Evolutionary conservation across 2,113 vertebrate species (phyloP).

Genomic region (Tragelaphus strepsiceros): DNA sequence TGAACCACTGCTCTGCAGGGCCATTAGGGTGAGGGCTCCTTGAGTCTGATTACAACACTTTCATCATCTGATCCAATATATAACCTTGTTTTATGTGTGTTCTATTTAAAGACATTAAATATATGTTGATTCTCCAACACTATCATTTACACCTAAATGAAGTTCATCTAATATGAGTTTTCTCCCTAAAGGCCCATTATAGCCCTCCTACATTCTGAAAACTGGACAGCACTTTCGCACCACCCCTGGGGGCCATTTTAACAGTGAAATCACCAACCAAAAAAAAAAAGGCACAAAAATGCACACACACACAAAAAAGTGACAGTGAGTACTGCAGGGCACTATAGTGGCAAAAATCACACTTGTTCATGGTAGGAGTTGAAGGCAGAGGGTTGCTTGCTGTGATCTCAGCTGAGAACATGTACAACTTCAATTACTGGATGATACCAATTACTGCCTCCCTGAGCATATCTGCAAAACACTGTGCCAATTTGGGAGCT

Average conservation of each 20-base stretch:
- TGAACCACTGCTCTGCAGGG: background rate
- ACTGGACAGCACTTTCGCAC: accelerated
- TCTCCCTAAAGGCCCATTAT: background rate
- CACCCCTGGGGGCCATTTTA: background rate
- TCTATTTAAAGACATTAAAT: background rate
- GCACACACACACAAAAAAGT: background rate
- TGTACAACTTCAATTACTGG: background rate
- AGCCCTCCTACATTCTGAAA: background rate
- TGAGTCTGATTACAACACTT: background rate
- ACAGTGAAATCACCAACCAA: background rate
- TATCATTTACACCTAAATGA: accelerated
- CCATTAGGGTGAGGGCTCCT: accelerated
- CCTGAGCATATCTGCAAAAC: too few relatives aligned
- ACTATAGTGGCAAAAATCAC: background rate
- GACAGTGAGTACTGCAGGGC: background rate
- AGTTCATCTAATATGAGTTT: background rate
- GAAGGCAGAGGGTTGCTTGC: background rate
- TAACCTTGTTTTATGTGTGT: background rate
- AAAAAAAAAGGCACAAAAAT: background rate
- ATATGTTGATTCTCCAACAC: background rate
- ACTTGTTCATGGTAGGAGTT: background rate
- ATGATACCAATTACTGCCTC: background rate
- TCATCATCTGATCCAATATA: background rate
- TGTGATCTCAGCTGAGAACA: background rate
- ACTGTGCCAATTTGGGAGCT: accelerated